Evolutionary conservation across 2,888 invertebrate species (phyloP).

Genomic region (Aleiodes alternator): DNA sequence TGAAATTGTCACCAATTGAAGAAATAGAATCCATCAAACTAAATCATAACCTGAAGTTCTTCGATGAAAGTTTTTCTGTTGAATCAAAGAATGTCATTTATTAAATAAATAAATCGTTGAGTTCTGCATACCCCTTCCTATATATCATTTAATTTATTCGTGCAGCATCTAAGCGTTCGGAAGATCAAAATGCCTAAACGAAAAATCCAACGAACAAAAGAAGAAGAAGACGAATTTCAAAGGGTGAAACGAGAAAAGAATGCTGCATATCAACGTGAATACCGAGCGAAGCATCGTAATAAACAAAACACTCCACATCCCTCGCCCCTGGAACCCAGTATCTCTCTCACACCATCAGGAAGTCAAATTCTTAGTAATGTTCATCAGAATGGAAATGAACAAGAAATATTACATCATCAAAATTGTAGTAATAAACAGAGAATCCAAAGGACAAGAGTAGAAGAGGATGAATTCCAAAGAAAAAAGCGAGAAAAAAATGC

Average conservation of each 20-base stretch:
- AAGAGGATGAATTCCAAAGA: background rate
- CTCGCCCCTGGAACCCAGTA: background rate
- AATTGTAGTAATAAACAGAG: background rate
- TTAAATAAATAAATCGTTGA: too few species aligned
- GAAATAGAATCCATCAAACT: too few species aligned
- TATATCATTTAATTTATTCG: too few species aligned
- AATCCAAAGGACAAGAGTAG: background rate
- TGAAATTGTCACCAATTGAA: too few species aligned
- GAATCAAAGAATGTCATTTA: too few species aligned
- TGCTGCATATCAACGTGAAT: background rate
- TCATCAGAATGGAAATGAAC: background rate
- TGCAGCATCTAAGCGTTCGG: background rate
- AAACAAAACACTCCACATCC: background rate
- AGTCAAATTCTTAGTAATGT: background rate
- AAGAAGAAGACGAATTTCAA: constrained; percentile 20
- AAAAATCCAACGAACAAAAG: background rate
- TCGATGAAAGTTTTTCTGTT: too few species aligned
- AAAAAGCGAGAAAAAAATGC: background rate
- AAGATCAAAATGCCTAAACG: constrained; percentile 6
- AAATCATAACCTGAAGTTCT: too few species aligned
- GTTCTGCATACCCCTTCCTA: too few species aligned
- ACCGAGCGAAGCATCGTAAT: constrained; percentile 4
- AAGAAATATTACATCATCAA: background rate
- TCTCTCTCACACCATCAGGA: background rate
- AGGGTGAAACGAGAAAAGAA: background rate